Conservation (phyloP, 2,113 vertebrate genomes). For the Polypterus senegalus region DNA sequence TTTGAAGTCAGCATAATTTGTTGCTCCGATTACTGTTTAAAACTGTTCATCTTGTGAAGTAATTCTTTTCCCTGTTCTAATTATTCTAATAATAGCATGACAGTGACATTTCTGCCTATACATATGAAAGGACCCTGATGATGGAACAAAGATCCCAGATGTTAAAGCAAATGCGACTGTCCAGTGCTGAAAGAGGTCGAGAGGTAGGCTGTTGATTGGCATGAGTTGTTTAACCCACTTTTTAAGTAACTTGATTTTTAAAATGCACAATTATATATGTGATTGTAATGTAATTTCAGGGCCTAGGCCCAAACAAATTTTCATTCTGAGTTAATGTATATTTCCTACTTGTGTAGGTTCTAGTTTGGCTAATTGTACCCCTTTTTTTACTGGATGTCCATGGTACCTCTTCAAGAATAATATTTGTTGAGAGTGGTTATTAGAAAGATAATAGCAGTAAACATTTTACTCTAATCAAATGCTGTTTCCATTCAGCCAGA, state of each 20-base stretch:
- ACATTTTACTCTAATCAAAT: too few species aligned
- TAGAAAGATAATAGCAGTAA: too few species aligned
- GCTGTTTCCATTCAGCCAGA: too few species aligned
- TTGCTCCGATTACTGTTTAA: too few species aligned
- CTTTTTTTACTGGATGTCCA: too few species aligned
- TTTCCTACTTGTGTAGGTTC: too few species aligned
- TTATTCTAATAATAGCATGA: slow-evolving; percentile 53
- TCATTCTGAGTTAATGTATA: too few species aligned
- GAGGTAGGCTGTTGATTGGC: slow-evolving; percentile 54
- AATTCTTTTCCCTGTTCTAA: slow-evolving; percentile 4
- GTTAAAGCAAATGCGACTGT: slow-evolving; percentile 90
- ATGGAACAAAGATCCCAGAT: slow-evolving; percentile 98
- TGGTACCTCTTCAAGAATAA: too few species aligned
- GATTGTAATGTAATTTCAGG: background rate
- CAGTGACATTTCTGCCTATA: slow-evolving; percentile 95
- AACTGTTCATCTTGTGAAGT: background rate
- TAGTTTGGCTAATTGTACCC: too few species aligned
- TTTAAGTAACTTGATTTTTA: background rate
- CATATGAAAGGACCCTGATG: slow-evolving; percentile 93
- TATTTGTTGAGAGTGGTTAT: too few species aligned
- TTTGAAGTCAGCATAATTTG: too few species aligned
- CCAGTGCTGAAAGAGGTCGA: slow-evolving; percentile 79
- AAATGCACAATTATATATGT: background rate
- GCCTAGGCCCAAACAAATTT: background rate
- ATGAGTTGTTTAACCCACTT: background rate